Evolutionary conservation across 2,113 vertebrate genomes (phyloP), one percentile per base, ranked within the genome.

Genomic region (Naja naja): DNA sequence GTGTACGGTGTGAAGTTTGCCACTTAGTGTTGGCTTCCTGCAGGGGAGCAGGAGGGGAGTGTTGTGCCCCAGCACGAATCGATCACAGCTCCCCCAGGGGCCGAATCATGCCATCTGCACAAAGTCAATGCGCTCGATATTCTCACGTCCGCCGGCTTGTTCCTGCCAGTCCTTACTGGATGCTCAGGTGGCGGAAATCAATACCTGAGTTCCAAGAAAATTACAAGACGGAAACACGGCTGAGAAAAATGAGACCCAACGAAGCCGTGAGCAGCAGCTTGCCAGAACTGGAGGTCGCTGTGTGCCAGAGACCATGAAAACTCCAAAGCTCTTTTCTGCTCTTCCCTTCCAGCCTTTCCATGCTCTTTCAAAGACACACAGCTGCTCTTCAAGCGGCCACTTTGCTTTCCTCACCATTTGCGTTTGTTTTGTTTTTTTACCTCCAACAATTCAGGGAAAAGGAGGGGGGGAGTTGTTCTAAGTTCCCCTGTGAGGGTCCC

Each of bases 1-100:
- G 0, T 5, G 9, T 47, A 0, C 1, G 0, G 39, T 23, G 85
- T 58, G 43, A 87, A 30, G 18, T 52, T 87, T 34, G 27, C 55
- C 55, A 14, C 30, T 47, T 64, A 11, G 47, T 4, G 39, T 47
- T 45, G 23, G 69, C 55, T 49, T 85, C 9, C 25, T 49, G 22
- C 22, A 52, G 45, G 22, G 16, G 4, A 5, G 4, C 22, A 0
- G 16, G 49, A 16, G 0, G 12, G 56, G 3, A 2, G 9, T 1
- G 1, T 7, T 12, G n/a, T 87, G 34, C n/a, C 56, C n/a, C n/a
- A 45, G 16, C 89, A n/a, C 4, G 12, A 27, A 11, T 16, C 27
- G 1, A 18, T 49, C 81, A 22, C 6, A 34, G 49, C 47, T n/a
- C 34, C 23, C 11, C 11, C 11, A n/a, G 56, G 34, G 45, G 39